Conservation (phyloP, 2,797 vertebrate genomes). For the Smutsia temminckii region DNA sequence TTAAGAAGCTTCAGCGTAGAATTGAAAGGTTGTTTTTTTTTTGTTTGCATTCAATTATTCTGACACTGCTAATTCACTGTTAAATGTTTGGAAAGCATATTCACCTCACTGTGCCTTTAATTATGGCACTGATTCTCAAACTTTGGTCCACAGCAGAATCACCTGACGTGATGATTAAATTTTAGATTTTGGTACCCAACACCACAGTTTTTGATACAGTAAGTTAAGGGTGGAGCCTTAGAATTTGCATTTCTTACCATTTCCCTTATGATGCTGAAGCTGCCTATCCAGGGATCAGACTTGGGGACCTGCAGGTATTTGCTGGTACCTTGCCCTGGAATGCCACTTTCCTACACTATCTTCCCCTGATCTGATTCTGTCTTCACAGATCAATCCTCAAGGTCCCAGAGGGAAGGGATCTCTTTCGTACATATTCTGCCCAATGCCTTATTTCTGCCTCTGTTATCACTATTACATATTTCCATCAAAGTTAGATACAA, state of each 20-base stretch:
- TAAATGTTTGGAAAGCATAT: background rate
- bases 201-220: background rate
- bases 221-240: background rate
- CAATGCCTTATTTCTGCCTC: background rate
- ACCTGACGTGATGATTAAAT: background rate
- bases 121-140: background rate
- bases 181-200: background rate
- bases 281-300: background rate
- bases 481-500: constrained; percentile 16
- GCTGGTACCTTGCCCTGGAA: background rate
- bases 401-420: background rate
- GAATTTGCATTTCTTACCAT: background rate
- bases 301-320: background rate
- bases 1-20: background rate
- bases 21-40: too few species aligned
- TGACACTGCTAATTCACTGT: background rate
- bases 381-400: background rate
- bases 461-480: background rate
- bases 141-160: background rate
- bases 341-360: too few species aligned
- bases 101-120: background rate
- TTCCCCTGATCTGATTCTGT: background rate
- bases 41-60: background rate
- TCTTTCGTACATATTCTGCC: background rate
- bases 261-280: background rate